Evolutionary conservation across 92 coral and sea anemone genomes (phyloP), one percentile per base, ranked within the genome.

Genomic region (Chrysogorgia sp.): DNA sequence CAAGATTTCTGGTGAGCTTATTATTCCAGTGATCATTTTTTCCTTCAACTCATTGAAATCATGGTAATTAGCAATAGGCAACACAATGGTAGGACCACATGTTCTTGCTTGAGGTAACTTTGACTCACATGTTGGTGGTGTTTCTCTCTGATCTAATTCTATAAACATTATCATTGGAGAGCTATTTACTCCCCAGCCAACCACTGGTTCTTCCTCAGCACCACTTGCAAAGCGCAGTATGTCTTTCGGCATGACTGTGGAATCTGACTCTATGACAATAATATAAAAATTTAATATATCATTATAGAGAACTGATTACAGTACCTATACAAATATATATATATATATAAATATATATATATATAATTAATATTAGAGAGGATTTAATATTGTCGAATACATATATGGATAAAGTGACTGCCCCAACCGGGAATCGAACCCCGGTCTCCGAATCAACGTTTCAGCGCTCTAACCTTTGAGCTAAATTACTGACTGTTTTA

Each of bases 91-190:
- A 15, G 82, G 72, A 17, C 74, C 82, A 61, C 70, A 77, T 28
- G 57, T 77, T 62, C 82, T 10, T 37, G 82, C 67, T 60, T 77
- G 45, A 31, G 70, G 30, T n/a, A 77, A 53, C 82, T 77, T 77
- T 32, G 71, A 63, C 26, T 66, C 72, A 7, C 28, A 32, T 31
- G 45, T 19, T 10, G 19, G 53, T 57, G 53, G 58, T 9, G 32
- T 77, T 23, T 0, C 41, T 37, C 40, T 58, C 74, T 66, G 22
- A n/a, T 63, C 35, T 19, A 30, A 34, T 41, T 34, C 13, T 10
- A 66, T 66, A 77, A 77, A 77, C 72, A 77, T 76, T 21, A 76
- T 58, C 40, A 56, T 40, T 33, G 71, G 40, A 32, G 35, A 35
- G 29, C 32, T 59, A 47, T 61, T 63, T 9, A 0, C 71, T 0